These are phyloP conservation scores for Sebastes hubbsi DNA, from an alignment of 2,797 vertebrate genomes.

Conservation along the genomic window DNA sequence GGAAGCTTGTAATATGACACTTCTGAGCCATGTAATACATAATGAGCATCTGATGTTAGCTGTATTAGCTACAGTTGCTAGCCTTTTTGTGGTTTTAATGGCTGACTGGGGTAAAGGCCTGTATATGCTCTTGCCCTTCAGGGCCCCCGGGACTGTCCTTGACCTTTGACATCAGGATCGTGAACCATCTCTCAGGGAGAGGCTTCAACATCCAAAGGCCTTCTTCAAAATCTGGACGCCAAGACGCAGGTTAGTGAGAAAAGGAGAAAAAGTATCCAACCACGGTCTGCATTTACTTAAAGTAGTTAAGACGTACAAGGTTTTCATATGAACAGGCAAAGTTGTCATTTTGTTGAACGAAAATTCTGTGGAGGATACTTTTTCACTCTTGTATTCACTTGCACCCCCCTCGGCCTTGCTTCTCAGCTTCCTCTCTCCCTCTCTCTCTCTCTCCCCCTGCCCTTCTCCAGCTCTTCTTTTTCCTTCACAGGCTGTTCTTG, in stretches of 20 bases:
- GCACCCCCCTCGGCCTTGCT: slow-evolving; percentile 53
- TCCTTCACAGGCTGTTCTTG: slow-evolving; percentile 85
- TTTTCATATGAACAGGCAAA: slow-evolving; percentile 77
- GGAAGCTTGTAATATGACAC: slow-evolving; percentile 69
- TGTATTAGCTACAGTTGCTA: slow-evolving; percentile 73
- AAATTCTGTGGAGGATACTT: slow-evolving; percentile 74
- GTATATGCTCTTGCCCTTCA: slow-evolving; percentile 64
- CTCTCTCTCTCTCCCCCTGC: slow-evolving; percentile 35
- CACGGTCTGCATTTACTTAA: slow-evolving; percentile 69
- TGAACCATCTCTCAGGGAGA: slow-evolving; percentile 60
- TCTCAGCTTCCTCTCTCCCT: slow-evolving; percentile 51
- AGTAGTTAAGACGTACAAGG: slow-evolving; percentile 68
- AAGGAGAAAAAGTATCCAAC: slow-evolving; percentile 79
- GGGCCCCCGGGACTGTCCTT: slow-evolving; percentile 58
- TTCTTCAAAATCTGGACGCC: slow-evolving; percentile 60
- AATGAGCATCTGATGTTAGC: slow-evolving; percentile 72
- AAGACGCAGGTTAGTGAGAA: slow-evolving; percentile 72
- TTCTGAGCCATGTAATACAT: slow-evolving; percentile 66
- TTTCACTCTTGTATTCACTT: slow-evolving; percentile 67
- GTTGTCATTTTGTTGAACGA: slow-evolving; percentile 68
- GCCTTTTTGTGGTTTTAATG: slow-evolving; percentile 66
- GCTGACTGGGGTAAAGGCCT: slow-evolving; percentile 80
- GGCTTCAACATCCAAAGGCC: slow-evolving; percentile 69
- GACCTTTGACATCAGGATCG: slow-evolving; percentile 67
- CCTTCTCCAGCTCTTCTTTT: slow-evolving; percentile 45